Percentiles rank a stretch among this genome's conserved stretches.
These are phyloP conservation scores for Scaptomyza graminum DNA, from an alignment of 1,140 invertebrate species.

Conservation along the genomic window DNA sequence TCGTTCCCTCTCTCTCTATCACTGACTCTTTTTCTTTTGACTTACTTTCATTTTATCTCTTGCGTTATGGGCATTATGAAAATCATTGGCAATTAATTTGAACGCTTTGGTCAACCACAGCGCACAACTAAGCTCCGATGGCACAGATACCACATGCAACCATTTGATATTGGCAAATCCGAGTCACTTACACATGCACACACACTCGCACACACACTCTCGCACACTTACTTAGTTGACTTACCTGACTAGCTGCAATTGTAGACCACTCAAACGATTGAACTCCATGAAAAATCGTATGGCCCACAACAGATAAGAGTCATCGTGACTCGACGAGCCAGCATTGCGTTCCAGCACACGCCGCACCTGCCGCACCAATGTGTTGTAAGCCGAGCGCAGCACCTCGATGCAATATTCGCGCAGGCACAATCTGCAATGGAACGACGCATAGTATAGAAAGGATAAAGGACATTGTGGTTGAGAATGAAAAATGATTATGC, in stretches of 20 bases:
- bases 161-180: constrained; percentile 61
- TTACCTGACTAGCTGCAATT: constrained; percentile 95
- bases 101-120: constrained; percentile 53
- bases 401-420: constrained; percentile 98
- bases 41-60: constrained; percentile 11
- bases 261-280: constrained; percentile 92
- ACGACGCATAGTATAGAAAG: background rate
- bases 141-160: constrained; percentile 18
- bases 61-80: constrained; percentile 38
- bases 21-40: background rate
- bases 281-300: constrained; percentile 99
- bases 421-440: constrained; percentile 88
- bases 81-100: constrained; percentile 68
- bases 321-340: constrained; percentile 88
- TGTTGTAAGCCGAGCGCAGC: constrained; percentile 95
- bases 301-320: constrained; percentile 97
- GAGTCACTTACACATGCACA: constrained; percentile 29
- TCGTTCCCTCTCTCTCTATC: constrained; percentile 19
- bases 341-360: constrained; percentile 82
- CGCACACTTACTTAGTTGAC: constrained; percentile 38
- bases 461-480: constrained; percentile 2
- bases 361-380: constrained; percentile 82
- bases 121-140: constrained; percentile 27
- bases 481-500: constrained; percentile 78
- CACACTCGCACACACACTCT: constrained; percentile 6